A percentile compares a stretch with the other conserved stretches of the same genome.
phyloP scores from a whole-genome alignment of 1,140 invertebrate species.

The Papilio helenus region DNA sequence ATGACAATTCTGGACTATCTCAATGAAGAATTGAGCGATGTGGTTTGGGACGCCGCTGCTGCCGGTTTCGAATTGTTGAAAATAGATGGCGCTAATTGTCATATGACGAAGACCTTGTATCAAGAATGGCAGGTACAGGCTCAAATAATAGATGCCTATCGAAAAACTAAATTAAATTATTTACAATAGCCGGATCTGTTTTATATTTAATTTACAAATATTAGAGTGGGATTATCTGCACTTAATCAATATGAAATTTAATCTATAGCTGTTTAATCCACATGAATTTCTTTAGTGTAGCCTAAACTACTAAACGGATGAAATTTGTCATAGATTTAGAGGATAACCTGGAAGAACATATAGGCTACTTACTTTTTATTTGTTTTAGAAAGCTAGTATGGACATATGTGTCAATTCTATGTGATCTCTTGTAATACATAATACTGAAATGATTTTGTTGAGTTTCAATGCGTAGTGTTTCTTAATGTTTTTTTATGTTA shows the following conservation, averaged over 20 bases:
- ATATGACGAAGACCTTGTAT: slow-evolving; percentile 65
- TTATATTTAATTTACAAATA: no score
- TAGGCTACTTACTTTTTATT: no score
- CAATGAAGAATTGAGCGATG: slow-evolving; percentile 84
- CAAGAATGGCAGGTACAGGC: slow-evolving; percentile 67
- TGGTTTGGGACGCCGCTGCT: slow-evolving; percentile 86
- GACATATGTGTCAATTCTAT: no score
- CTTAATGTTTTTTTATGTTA: slow-evolving; percentile 29
- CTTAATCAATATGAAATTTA: no score
- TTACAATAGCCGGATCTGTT: background rate
- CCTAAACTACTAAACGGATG: no score
- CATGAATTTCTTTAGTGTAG: no score
- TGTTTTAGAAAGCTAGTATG: background rate
- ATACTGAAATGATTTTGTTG: background rate
- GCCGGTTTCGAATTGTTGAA: slow-evolving; percentile 78
- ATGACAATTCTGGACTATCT: slow-evolving; percentile 85
- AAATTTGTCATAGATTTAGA: no score
- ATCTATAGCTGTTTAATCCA: no score
- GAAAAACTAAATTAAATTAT: background rate
- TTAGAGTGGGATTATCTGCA: no score
- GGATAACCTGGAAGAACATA: no score
- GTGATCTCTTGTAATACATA: no score
- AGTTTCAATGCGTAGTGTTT: background rate
- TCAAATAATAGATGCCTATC: background rate
- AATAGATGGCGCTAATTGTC: slow-evolving; percentile 54